phyloP scores from a whole-genome alignment of 2,797 vertebrate genomes.

The Anisognathus igniventris region DNA sequence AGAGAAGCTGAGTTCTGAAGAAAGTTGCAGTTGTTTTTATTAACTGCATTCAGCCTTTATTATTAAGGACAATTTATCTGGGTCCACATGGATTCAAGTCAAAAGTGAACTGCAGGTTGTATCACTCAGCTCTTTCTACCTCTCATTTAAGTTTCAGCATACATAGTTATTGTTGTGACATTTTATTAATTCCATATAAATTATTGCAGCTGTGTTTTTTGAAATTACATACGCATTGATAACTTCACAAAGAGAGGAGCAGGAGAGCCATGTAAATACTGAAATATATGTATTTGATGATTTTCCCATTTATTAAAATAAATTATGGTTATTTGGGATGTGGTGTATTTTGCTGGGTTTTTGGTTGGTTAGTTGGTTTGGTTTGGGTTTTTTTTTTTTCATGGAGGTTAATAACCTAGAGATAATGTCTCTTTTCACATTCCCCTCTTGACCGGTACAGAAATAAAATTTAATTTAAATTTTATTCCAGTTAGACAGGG shows the following conservation, averaged over 20 bases:
- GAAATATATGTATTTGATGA: not conserved
- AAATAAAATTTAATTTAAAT: slow-evolving; percentile 6
- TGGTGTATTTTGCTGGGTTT: not conserved
- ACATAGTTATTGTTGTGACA: not conserved
- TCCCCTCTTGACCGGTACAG: not conserved
- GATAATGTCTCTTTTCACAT: not conserved
- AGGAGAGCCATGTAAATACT: not conserved
- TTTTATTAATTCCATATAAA: not conserved
- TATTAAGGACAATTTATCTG: not conserved
- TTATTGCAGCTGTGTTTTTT: not conserved
- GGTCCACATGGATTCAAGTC: not conserved
- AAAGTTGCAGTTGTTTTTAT: not conserved
- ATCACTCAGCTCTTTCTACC: not conserved
- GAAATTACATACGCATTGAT: not conserved
- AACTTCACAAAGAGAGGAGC: not conserved
- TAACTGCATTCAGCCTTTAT: not conserved
- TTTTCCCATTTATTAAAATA: not conserved
- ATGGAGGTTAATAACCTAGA: not conserved
- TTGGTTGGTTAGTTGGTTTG: not conserved
- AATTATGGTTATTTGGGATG: not conserved
- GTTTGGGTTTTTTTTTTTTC: not conserved
- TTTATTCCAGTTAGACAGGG: not conserved
- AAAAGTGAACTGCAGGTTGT: not conserved
- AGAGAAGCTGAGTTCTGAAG: not conserved
- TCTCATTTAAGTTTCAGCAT: not conserved